Evolutionary conservation across 2,797 vertebrate species (phyloP).

Genomic region (Austrolebias charrua): DNA sequence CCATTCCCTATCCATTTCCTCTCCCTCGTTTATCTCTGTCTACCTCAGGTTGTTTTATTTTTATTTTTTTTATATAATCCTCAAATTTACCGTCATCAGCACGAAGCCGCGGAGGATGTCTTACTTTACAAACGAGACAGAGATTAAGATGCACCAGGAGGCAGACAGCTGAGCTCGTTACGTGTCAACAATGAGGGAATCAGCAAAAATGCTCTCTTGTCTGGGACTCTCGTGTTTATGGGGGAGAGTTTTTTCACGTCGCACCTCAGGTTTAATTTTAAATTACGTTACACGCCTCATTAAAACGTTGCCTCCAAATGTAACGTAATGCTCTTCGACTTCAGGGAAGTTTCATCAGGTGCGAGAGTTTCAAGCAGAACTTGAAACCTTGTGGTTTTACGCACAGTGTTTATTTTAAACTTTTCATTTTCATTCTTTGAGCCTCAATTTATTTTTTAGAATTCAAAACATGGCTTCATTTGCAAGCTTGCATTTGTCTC

Average conservation of each 20-base stretch:
- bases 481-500: neutral
- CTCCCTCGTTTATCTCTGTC: conserved; percentile 53
- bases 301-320: conserved; percentile 11
- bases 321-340: conserved; percentile 20
- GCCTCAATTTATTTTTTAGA: no score
- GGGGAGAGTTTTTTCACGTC: conserved; percentile 5
- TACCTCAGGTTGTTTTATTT: conserved; percentile 43
- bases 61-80: conserved; percentile 15
- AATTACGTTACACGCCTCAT: conserved; percentile 10
- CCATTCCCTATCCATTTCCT: conserved; percentile 47
- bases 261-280: conserved; percentile 11
- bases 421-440: neutral
- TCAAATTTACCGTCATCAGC: conserved; percentile 55
- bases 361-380: neutral
- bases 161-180: conserved; percentile 49
- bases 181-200: conserved; percentile 45
- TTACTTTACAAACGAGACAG: conserved; percentile 46
- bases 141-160: conserved; percentile 46
- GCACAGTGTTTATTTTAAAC: neutral
- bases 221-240: neutral
- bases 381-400: neutral
- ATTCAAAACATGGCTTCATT: neutral
- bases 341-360: conserved; percentile 15
- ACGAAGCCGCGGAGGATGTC: conserved; percentile 29
- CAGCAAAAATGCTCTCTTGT: conserved; percentile 22